A percentile compares a stretch with the other conserved stretches of the same genome.
These are phyloP conservation scores for Todiramphus chloris DNA, from an alignment of 2,113 vertebrate species.

Conservation along the genomic window DNA sequence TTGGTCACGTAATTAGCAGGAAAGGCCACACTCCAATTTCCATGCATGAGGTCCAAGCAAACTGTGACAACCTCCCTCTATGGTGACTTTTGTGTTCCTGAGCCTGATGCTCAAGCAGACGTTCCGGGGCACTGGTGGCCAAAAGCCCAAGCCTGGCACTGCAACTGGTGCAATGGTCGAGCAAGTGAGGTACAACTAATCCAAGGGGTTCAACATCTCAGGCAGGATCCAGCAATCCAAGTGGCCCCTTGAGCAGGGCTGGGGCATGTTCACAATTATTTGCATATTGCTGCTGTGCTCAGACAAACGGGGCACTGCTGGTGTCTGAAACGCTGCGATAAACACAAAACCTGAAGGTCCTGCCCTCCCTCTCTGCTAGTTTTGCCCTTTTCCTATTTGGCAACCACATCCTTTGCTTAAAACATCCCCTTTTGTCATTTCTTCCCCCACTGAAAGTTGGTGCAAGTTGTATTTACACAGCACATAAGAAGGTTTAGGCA, in stretches of 20 bases:
- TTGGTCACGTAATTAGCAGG: neutral
- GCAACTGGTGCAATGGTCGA: neutral
- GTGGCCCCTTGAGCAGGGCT: accelerated
- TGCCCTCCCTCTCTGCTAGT: neutral
- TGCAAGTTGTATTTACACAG: neutral
- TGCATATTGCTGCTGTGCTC: accelerated
- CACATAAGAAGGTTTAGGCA: neutral
- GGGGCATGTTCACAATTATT: neutral
- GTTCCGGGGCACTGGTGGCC: accelerated
- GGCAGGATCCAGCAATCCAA: neutral
- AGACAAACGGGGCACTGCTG: neutral
- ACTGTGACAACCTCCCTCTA: neutral
- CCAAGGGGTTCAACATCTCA: neutral
- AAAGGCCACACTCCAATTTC: neutral
- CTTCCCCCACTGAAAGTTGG: neutral
- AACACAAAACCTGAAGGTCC: neutral
- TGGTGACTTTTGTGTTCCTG: accelerated
- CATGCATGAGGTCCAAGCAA: neutral
- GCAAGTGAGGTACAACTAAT: neutral
- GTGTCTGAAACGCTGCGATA: neutral
- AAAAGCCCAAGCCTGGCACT: neutral
- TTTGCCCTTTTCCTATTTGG: neutral
- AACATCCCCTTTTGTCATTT: neutral
- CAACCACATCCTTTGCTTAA: neutral
- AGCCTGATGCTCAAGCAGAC: neutral